Percentiles rank a stretch among this genome's conserved stretches.
These are phyloP conservation scores for Drosophila emarginata DNA, from an alignment of 2,888 invertebrate species.

Conservation along the genomic window DNA sequence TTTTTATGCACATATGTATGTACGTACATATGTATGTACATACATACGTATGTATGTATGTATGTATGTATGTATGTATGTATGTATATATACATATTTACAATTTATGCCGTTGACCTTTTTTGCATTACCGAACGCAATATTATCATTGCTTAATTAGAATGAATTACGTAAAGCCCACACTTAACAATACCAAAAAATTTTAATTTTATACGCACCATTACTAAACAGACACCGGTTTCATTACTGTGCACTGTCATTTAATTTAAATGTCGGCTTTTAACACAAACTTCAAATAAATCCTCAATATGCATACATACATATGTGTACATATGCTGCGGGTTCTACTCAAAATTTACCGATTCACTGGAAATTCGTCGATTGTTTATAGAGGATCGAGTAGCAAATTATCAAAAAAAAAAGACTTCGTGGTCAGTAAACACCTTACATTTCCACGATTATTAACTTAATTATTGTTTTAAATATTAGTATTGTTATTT, in stretches of 20 bases:
- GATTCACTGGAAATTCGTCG: conserved; percentile 24
- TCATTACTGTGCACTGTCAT: conserved; percentile 82
- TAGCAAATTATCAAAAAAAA: conserved; percentile 16
- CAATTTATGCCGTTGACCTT: too few relatives aligned
- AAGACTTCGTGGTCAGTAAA: background rate
- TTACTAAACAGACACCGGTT: conserved; percentile 82
- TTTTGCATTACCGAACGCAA: too few relatives aligned
- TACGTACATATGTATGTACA: too few relatives aligned
- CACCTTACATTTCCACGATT: background rate
- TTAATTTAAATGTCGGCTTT: conserved; percentile 74
- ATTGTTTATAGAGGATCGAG: conserved; percentile 5
- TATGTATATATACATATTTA: background rate
- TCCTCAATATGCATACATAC: conserved; percentile 20
- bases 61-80: too few relatives aligned
- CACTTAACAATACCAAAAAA: too few relatives aligned
- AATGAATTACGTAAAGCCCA: too few relatives aligned
- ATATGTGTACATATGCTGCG: conserved; percentile 4
- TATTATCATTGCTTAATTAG: background rate
- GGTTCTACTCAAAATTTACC: background rate
- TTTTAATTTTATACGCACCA: conserved; percentile 72
- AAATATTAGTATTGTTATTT: background rate
- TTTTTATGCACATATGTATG: background rate
- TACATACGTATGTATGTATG: too few relatives aligned
- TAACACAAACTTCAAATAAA: conserved; percentile 63
- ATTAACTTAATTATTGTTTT: background rate